Base-by-base conservation (phyloP, 2,888 invertebrate species). In the Argyresthia albistria region DNA sequence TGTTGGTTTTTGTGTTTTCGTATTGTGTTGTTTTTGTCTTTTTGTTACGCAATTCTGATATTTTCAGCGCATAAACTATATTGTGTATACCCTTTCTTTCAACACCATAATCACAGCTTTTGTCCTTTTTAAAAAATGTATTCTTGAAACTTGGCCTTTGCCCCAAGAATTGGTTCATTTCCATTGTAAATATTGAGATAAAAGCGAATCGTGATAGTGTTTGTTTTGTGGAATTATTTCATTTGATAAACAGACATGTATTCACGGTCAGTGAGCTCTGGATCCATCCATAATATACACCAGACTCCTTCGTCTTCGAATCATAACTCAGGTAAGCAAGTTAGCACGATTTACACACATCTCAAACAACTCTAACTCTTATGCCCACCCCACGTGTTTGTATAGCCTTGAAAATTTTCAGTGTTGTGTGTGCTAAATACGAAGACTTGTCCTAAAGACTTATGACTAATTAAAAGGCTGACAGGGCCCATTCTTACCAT, bases 251-350 rank as follows among this genome's bases (percentile, higher is more conserved):
- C 16, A 16, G 25, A 25, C 39, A 89, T 91, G 65, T 94, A 92
- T 73, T 90, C 93, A 35, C 88, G 93, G 48, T 93, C 93, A 72
- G 93, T 92, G 64, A 94, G 94, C 69, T 92, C 92, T 58, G 93
- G 93, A 51, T 94, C 94, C 50, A 90, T 93, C 53, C 93, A 93
- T 66, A 93, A 86, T 59, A 84, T 93, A 35, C 91, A 93, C 55
- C 93, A 93, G 68, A 93, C 94, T 9, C 91, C 94, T 46, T 93
- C 93, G 37, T 93, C 94, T 15, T 94, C 94, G 1, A 93, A 94
- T 58, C 94, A 94, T 66, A 94, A 94, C 71, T 91, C 94, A 69
- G 94, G 94, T 92, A 76, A 70, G 61, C 47, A 25, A 46, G 16
- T 6, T 8, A 39, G 3, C 39, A 39, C 8, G n/a, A 39, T 39